Conservation (phyloP, 37 sponge, comb jelly and placozoan genomes). For the Hormiphora californensis region DNA sequence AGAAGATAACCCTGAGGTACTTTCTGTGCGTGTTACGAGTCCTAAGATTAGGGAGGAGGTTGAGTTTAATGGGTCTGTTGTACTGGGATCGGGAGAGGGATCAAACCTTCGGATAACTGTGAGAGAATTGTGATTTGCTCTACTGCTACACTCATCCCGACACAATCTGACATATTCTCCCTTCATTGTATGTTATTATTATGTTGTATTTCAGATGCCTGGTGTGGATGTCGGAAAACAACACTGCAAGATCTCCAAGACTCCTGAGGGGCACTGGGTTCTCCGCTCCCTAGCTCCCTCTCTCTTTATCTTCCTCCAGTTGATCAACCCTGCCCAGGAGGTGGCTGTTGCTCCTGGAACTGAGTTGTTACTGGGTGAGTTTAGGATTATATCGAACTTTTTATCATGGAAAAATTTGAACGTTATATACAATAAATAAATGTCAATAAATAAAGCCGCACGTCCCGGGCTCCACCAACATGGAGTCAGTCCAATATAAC, state of each 20-base stretch:
- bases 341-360: no score
- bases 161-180: neutral
- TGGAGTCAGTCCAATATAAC: no score
- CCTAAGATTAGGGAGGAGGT: constrained; percentile 13
- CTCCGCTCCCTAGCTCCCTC: neutral
- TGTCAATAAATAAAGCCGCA: no score
- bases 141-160: neutral
- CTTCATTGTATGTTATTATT: neutral
- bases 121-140: neutral
- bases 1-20: neutral
- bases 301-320: constrained; percentile 4
- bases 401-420: no score
- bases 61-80: neutral
- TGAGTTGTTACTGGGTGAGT: no score
- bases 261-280: neutral
- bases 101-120: constrained; percentile 1
- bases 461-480: no score
- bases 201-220: constrained; percentile 3
- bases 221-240: constrained; percentile 17
- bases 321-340: no score
- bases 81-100: constrained; percentile 30
- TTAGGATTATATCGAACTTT: no score
- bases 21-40: neutral
- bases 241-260: neutral
- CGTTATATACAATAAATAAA: no score